Base-by-base conservation (phyloP, 2,888 invertebrate genomes). In the Perizoma affinitatum region DNA sequence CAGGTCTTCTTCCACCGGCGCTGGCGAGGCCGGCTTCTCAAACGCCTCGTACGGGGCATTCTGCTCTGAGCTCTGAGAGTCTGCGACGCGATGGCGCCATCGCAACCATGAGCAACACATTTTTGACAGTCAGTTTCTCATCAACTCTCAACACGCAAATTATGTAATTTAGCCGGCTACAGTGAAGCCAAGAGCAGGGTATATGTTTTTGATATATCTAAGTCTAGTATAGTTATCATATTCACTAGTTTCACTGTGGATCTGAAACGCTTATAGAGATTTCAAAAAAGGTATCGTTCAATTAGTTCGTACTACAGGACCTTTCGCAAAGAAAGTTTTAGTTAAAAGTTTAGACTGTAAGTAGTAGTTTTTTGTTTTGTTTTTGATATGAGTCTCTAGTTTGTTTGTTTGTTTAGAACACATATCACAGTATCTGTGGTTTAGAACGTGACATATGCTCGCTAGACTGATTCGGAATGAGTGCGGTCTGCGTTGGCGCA, bases 71-170 rank as follows among this genome's bases (percentile, higher is more conserved):
- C 87, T 89, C 62, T 80, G 84, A 60, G 85, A 86, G 70, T 87
- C 89, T 60, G 88, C 88, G 67, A 90, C 87, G 9, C 87, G 84
- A 65, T 88, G 80, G 56, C 90, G 83, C 75, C 88, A 90, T 70
- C 87, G 79, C 65, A 90, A 75, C 90, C 91, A 92, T 72, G 90
- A 90, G 78, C 90, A 90, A 78, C 92, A 92, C 92, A 92, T 92
- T 68, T 78, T 80, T 75, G 71, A 69, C 72, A 73, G 73, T 72
- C 66, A 61, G 60, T 79, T 73, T 75, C 75, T 77, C 65, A 72
- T 22, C 22, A 22, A 22, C 22, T 22, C 22, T 22, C 22, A 22
- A 22, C 22, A 42, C 42, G 33, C 10, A 46, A 38, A 51, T n/a
- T 9, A 10, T 34, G 7, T 38, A 6, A 38, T 6, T 40, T 35